Percentiles rank a stretch among this genome's conserved stretches.
phyloP scores from a whole-genome alignment of 2,888 invertebrate genomes.

The Eucriotettix oculatus region DNA sequence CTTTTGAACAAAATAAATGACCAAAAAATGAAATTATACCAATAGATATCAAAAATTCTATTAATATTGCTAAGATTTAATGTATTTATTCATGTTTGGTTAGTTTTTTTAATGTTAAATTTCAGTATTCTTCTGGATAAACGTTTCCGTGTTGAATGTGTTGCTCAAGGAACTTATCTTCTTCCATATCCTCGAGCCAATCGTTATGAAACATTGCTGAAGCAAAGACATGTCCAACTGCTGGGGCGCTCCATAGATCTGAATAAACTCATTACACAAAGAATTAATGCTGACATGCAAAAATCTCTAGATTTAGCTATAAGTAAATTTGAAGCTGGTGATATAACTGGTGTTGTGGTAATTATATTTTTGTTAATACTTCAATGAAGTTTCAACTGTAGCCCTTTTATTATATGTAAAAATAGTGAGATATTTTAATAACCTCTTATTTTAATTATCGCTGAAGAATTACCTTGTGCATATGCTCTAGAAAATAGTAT shows the following conservation, averaged over 20 bases:
- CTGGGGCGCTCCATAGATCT: constrained; percentile 92
- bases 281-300: constrained; percentile 92
- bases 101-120: constrained; percentile 7
- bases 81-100: background rate
- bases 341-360: constrained; percentile 89
- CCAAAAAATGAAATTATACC: no score
- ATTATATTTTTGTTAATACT: constrained; percentile 20
- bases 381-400: no score
- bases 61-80: background rate
- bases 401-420: no score
- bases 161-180: constrained; percentile 72
- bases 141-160: constrained; percentile 90
- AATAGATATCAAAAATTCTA: no score
- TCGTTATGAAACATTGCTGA: constrained; percentile 83
- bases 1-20: no score
- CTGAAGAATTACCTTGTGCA: no score
- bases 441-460: no score
- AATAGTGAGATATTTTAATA: no score
- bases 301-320: constrained; percentile 90
- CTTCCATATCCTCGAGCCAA: constrained; percentile 75
- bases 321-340: constrained; percentile 90
- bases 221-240: constrained; percentile 89
- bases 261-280: constrained; percentile 79
- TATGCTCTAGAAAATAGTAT: no score
- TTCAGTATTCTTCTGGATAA: constrained; percentile 86